Base-by-base conservation (phyloP, 2,797 vertebrate genomes). In the Malurus leucopterus region DNA sequence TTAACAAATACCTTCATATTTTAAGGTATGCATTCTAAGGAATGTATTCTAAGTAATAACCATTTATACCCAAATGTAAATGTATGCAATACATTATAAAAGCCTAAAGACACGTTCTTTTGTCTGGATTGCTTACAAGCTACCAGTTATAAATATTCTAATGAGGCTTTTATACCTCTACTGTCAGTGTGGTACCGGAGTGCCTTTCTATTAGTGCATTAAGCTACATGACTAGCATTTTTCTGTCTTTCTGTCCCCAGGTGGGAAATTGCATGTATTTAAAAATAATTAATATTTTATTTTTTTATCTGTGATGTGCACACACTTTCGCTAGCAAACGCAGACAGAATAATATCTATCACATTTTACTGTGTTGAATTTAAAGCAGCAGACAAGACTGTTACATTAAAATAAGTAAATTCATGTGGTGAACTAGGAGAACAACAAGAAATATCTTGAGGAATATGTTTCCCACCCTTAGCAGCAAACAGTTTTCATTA, bases 271-370 rank as follows among this genome's bases (percentile, higher is more conserved):
- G 51, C 24, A 54, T 26, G 50, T 38, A 88, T 94, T 93, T 92
- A 85, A 90, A 90, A 95, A 80, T 51, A 91, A 90, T 91, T 92
- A 92, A 91, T 86, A 83, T 92, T 91, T 91, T 72, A 74, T 62
- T 86, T 90, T 93, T 90, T 87, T 71, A 87, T 83, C 62, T 85
- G 11, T 65, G 54, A 79, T 30, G 54, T 69, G 47, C 71, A 54
- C 8, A 4, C 41, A 50, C 34, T 75, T 86, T 62, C 53, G 63
- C 78, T 55, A 54, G 65, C 24, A 91, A 86, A 87, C 23, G 34
- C 58, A 90, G 46, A 69, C 44, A 79, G 64, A 86, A 94, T 67
- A 84, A 74, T 77, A 80, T 43, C 34, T 68, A 67, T 73, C 75
- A 64, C 7, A 1, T 65, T 85, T 83, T 71, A 71, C 44, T 46